Conservation (phyloP, 2,888 invertebrate genomes). For the Cephus rjabovi region DNA sequence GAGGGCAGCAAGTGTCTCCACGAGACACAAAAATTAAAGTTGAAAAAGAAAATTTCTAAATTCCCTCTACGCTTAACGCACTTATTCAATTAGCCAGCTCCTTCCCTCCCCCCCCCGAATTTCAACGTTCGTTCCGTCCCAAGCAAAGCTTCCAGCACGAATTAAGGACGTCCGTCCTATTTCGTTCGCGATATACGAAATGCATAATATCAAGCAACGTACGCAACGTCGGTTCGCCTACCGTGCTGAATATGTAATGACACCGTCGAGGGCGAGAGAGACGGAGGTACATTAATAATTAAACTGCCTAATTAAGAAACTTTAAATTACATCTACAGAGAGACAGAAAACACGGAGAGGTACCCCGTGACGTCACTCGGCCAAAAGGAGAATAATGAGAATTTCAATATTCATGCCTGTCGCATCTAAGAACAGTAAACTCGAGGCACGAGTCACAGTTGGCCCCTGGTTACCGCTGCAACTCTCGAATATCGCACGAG, state of each 20-base stretch:
- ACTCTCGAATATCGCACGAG: neutral
- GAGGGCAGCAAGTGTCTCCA: too few relatives aligned
- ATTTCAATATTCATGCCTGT: conserved; percentile 59
- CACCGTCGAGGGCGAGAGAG: neutral
- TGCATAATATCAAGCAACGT: conserved; percentile 13
- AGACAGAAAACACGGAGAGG: neutral
- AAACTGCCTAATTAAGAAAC: conserved; percentile 56
- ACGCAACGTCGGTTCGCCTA: conserved; percentile 18
- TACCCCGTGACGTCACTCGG: conserved; percentile 25
- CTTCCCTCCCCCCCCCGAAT: neutral
- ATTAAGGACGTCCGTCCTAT: neutral
- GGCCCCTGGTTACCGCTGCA: neutral
- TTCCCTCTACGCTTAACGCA: neutral
- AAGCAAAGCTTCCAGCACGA: neutral
- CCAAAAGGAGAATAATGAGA: conserved; percentile 55
- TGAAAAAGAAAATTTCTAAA: neutral
- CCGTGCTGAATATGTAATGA: conserved; percentile 45
- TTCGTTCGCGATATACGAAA: neutral
- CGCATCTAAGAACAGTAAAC: neutral
- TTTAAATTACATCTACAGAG: conserved; percentile 57
- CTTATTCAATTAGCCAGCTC: neutral
- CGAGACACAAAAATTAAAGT: neutral
- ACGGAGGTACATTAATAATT: conserved; percentile 55
- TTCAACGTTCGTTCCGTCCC: neutral
- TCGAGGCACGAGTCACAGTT: neutral